Base-by-base conservation (phyloP, 2,797 vertebrate genomes). In the Antrozous pallidus region DNA sequence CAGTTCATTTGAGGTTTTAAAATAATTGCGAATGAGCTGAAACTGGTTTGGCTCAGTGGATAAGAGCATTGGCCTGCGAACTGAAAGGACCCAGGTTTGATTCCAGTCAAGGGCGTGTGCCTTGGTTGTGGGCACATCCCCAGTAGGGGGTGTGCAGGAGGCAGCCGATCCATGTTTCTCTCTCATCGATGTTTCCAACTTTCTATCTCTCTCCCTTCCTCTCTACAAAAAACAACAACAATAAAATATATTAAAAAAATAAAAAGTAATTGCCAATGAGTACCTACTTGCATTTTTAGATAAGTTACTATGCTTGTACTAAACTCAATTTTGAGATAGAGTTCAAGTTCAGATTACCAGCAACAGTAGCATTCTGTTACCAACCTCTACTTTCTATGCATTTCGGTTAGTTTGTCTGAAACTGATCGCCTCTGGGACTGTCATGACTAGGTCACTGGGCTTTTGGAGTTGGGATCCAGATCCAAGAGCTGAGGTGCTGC, bases 351-450 rank as follows among this genome's bases (percentile, higher is more conserved):
- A 73, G 13, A 51, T 70, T 84, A 84, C 24, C 11, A 78, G 14
- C 81, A 33, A 36, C 0, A 51, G 33, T 33, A 22, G 11, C 24
- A 77, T 63, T 94, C 7, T 93, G 16, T 69, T 80, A n/a, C 22
- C 28, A 61, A 0, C 3, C 1, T 83, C 26, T 4, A 40, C 24
- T 13, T 58, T 79, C 38, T 87, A 20, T 77, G 20, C 8, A 69
- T 74, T 87, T 94, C 77, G 22, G 3, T 82, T 84, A 71, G n/a
- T 31, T 92, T 95, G 14, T n/a, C 22, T 89, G 28, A 61, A 45
- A 4, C 0, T 8, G 16, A 38, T 77, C 36, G 45, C 11, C 26
- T 84, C 65, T 80, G 14, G 17, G 9, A 77, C 26, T 78, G 18
- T 79, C 36, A 73, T 8, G 70, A 69, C 2, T 9, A 63, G 24